Evolutionary conservation across 2,888 invertebrate genomes (phyloP), one percentile per base, ranked within the genome.

Genomic region (Stenchaetothrips biformis): DNA sequence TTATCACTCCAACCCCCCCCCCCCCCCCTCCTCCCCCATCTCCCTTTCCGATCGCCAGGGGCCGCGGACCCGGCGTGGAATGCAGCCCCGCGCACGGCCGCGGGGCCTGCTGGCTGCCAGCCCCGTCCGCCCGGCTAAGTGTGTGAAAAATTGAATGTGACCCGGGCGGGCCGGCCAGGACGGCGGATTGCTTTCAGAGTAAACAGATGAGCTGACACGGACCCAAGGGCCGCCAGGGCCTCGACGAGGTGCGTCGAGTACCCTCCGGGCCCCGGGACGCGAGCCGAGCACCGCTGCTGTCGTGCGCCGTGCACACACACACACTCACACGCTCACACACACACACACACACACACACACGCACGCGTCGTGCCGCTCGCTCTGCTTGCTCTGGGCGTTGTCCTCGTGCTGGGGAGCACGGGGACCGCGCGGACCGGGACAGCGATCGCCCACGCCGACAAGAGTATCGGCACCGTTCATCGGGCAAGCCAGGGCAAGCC

Each of bases 141-240:
- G 67, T 25, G 67, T 74, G 67, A 74, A 74, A 74, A 74, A 74
- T 74, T 74, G 67, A 74, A 74, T 74, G 67, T 74, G 67, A 74
- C 67, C 67, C 67, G 21, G 16, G 0, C 53, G 18, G 37, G 53
- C 13, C 53, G 11, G 25, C 21, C 67, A 21, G 67, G 67, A 37
- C 37, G 37, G 37, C 8, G 67, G 67, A 74, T 74, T 74, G 67
- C 67, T 74, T 21, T 67, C n/a, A 67, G 67, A 25, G 67, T 25
- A 21, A 67, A 67, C 67, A 67, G 67, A 21, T 74, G 67, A 74
- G 9, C 67, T 25, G 67, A 67, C 67, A 25, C 21, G 25, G 25
- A 7, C 21, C 59, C n/a, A n/a, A 59, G 59, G 59, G 13, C 53
- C 53, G 53, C 13, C 53, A 53, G 53, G 13, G 53, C 13, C n/a